Conservation (phyloP, 2,113 vertebrate genomes). For the Pluvianellus socialis region DNA sequence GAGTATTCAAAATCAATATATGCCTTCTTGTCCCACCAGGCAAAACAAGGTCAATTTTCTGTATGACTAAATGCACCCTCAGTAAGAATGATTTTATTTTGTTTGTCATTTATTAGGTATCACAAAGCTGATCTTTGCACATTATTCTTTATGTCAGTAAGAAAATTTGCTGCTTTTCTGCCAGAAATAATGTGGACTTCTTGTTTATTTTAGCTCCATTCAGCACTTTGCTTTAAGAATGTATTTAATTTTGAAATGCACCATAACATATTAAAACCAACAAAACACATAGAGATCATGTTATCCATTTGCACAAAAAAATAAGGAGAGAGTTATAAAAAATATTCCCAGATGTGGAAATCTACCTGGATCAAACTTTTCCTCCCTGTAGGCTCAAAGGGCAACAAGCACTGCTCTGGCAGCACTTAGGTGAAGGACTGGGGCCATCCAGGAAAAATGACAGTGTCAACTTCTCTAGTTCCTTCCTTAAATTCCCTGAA, state of each 20-base stretch:
- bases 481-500: background rate
- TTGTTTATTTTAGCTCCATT: background rate
- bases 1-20: background rate
- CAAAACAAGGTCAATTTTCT: constrained; percentile 33
- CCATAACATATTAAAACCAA: background rate
- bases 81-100: constrained; percentile 10
- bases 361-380: background rate
- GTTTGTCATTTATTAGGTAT: background rate
- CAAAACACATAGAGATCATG: background rate
- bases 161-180: background rate
- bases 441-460: background rate
- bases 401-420: background rate
- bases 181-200: background rate
- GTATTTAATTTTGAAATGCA: background rate
- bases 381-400: background rate
- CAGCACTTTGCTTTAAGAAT: background rate
- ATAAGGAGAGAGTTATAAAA: background rate
- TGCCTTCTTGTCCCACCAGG: background rate
- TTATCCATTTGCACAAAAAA: background rate
- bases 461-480: background rate
- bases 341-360: background rate
- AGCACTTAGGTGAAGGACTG: background rate
- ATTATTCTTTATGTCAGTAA: background rate
- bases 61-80: background rate
- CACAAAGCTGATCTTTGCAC: background rate